Evolutionary conservation across 2,888 invertebrate genomes (phyloP), one percentile per base, ranked within the genome.

Genomic region (Brachylomia viminalis): DNA sequence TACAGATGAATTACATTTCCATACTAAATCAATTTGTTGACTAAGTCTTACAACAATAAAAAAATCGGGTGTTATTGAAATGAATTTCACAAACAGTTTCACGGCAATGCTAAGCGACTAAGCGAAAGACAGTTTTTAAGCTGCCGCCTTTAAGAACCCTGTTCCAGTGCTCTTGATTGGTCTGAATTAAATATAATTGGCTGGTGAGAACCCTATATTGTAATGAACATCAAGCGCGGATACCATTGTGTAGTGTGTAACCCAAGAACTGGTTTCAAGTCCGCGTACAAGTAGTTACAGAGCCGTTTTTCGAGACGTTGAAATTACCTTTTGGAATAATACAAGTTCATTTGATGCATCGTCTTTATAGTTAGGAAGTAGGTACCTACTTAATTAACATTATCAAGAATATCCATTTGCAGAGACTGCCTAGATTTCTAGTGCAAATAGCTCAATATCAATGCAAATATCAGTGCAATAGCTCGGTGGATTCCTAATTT

Each of bases 211-310:
- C 54, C 61, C 42, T 75, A 20, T 72, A 59, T 56, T 59, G 38
- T 59, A 42, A 67, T 56, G 8, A 62, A 64, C 59, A 68, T 70
- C 52, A 42, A 62, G 68, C 74, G 20, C 4, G 67, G 49, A 56
- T 49, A n/a, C 13, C 11, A 64, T 76, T 76, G 33, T 54, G 45
- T 65, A 70, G 80, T 72, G 30, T 75, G 30, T 61, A 74, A 80
- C 75, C 49, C 27, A 49, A 42, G 72, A 84, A 82, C 82, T 61
- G 62, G 75, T 84, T 82, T 64, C 13, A 75, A 79, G 38, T 65
- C 67, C 62, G 15, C 70, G 13, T n/a, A 33, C 54, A 70, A 30
- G 38, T 30, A 27, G 7, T 10, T 27, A 33, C 33, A 13, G 15
- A 20, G n/a, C 7, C 2, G 13, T 33, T 74, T 79, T 73, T 69